Base-by-base conservation (phyloP, 2,888 invertebrate species). In the Ferdinandea cuprea region DNA sequence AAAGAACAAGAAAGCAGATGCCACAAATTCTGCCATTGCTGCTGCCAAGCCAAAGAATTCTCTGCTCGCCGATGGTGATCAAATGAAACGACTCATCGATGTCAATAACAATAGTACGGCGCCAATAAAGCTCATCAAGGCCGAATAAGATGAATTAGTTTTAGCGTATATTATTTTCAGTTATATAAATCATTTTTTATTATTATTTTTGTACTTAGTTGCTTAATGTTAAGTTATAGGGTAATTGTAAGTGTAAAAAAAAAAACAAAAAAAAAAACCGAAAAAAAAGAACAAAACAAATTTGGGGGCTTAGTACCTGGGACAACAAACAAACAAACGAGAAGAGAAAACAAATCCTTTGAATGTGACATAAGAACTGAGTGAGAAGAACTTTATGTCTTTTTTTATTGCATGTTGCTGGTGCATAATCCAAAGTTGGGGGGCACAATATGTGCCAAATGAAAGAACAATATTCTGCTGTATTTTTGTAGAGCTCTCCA, bases 61-160 rank as follows among this genome's bases (percentile, higher is more conserved):
- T 11, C 85, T 87, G 79, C 86, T 87, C 56, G 85, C 87, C 17
- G 86, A 87, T 65, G 87, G 88, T 25, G 88, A 88, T 83, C 86
- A 88, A 58, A 88, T 88, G 86, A 90, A 90, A 85, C 87, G 88
- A 35, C 87, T 89, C 11, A 89, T 90, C 71, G 89, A 90, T 76
- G 87, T 89, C 46, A 90, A 90, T 81, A 90, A 90, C 74, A 90
- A 90, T 73, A 87, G 85, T 46, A 68, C 77, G 59, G 35, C 35
- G 19, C 17, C 42, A 2, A 86, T 87, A 46, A 90, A 90, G 77
- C 74, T 87, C 9, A 35, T 85, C 50, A 90, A 90, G 73, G 35
- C 85, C 78, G 89, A 90, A 85, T 90, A 86, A n/a, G 86, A 68
- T 50, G 8, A 66, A 40, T 69, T 46, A 40, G 44, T 50, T 7